Conservation (phyloP, 2,113 vertebrate species). For the Neofelis nebulosa region DNA sequence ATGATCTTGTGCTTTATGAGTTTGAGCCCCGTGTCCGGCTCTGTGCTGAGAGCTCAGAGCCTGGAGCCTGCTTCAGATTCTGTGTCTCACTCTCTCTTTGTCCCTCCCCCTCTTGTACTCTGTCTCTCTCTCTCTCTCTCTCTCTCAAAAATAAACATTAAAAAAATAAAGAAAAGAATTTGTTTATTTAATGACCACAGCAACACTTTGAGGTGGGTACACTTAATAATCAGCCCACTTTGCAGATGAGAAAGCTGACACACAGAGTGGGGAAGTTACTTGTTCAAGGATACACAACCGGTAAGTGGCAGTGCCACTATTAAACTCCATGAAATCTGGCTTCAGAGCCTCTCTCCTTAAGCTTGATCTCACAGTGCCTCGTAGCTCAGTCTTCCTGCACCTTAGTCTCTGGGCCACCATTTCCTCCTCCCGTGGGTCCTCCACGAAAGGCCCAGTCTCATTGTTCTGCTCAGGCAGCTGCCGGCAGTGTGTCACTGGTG, state of each 20-base stretch:
- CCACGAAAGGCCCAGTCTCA: neutral
- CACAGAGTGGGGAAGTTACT: neutral
- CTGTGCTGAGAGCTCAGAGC: too few relatives aligned
- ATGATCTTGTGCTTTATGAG: too few relatives aligned
- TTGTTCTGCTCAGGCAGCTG: neutral
- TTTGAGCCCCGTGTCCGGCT: too few relatives aligned
- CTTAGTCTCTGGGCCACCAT: neutral
- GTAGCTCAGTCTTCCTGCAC: neutral
- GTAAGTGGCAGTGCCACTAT: too few relatives aligned
- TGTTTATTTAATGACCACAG: neutral
- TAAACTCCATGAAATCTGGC: neutral
- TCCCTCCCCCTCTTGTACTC: too few relatives aligned
- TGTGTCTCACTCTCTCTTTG: too few relatives aligned
- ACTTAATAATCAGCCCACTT: neutral
- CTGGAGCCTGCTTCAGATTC: too few relatives aligned
- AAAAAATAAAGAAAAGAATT: neutral
- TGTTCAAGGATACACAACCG: neutral
- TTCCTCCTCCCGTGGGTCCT: neutral
- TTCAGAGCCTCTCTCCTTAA: neutral
- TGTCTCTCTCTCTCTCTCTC: too few relatives aligned
- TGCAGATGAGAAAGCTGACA: neutral
- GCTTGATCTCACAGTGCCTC: fast-evolving
- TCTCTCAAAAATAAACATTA: too few relatives aligned
- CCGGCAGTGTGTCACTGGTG: neutral
- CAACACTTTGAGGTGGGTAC: neutral